These are phyloP conservation scores for Fregetta grallaria DNA, from an alignment of 2,113 vertebrate species.

Conservation along the genomic window DNA sequence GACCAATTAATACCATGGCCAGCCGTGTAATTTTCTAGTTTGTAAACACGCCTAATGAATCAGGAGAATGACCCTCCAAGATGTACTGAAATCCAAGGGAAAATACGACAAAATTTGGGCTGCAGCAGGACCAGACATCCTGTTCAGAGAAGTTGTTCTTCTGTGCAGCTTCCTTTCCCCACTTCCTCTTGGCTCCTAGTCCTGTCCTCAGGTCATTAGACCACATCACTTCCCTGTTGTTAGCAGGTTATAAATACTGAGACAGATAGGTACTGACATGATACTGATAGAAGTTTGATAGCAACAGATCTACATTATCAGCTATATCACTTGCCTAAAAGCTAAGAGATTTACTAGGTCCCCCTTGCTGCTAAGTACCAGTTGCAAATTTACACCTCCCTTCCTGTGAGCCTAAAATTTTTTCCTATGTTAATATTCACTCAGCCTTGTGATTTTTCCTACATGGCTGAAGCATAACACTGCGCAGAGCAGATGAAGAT, in stretches of 20 bases:
- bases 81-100: conserved; percentile 37
- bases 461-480: background rate
- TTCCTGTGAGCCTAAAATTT: background rate
- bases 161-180: conserved; percentile 57
- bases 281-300: background rate
- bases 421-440: background rate
- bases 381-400: background rate
- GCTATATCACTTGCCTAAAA: background rate
- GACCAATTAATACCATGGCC: background rate
- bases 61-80: conserved; percentile 14
- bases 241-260: conserved; percentile 56
- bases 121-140: conserved; percentile 52
- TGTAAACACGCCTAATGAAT: background rate
- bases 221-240: conserved; percentile 31
- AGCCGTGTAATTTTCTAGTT: background rate
- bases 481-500: background rate
- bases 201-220: conserved; percentile 49
- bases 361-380: background rate
- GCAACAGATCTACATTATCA: background rate
- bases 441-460: background rate
- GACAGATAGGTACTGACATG: background rate
- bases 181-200: conserved; percentile 62
- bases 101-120: conserved; percentile 37
- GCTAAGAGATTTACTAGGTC: background rate
- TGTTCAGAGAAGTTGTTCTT: conserved; percentile 58